Evolutionary conservation across 2,113 vertebrate genomes (phyloP).

Genomic region (Urocynchramus pylzowi): DNA sequence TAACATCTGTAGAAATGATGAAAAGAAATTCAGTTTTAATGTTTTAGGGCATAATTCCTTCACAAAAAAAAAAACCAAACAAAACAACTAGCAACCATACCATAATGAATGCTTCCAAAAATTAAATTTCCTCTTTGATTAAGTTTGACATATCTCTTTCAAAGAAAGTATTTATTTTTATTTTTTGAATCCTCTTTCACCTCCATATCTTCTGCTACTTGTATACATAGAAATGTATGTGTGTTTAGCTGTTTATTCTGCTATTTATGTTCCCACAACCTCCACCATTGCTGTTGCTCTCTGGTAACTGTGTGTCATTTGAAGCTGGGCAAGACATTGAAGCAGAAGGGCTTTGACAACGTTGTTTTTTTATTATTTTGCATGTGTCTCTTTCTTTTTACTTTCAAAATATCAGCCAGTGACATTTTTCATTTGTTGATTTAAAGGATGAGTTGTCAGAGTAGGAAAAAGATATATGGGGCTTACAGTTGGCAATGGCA

Average conservation of each 20-base stretch:
- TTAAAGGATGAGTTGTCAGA: neutral
- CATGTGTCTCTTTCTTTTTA: neutral
- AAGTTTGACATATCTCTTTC: neutral
- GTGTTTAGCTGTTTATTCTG: neutral
- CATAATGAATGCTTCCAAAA: neutral
- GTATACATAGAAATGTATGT: neutral
- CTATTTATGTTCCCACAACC: neutral
- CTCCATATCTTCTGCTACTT: neutral
- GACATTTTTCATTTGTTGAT: neutral
- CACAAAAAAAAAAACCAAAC: neutral
- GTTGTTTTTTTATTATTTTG: neutral
- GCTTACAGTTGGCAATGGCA: neutral
- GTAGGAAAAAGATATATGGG: neutral
- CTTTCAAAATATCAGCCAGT: neutral
- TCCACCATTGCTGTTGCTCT: neutral
- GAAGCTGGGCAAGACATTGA: neutral
- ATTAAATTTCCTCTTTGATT: neutral
- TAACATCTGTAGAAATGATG: neutral
- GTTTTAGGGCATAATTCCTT: neutral
- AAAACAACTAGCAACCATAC: neutral
- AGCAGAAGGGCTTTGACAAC: neutral
- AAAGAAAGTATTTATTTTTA: neutral
- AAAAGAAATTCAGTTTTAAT: neutral
- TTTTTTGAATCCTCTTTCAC: neutral
- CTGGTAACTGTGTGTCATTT: neutral